These are phyloP conservation scores for Amphiprion ocellaris DNA, from an alignment of 2,113 vertebrate genomes.

Conservation along the genomic window DNA sequence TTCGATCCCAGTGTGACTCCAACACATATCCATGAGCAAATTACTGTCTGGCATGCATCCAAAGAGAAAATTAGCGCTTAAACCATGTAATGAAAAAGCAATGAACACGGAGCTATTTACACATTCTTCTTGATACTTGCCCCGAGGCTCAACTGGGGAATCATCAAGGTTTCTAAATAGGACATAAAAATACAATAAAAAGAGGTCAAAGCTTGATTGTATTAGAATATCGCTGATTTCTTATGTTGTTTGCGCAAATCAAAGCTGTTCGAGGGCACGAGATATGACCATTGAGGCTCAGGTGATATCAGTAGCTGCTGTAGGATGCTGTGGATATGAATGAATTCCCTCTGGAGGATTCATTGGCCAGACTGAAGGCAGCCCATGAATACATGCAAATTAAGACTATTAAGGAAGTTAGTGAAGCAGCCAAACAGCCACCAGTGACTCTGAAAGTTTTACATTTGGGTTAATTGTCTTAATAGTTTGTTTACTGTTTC, in stretches of 20 bases:
- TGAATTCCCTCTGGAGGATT: neutral
- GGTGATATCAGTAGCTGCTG: neutral
- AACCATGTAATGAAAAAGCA: neutral
- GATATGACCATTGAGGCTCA: neutral
- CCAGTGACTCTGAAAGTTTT: neutral
- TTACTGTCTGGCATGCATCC: neutral
- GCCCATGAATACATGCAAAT: neutral
- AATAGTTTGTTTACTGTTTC: slow-evolving; percentile 11
- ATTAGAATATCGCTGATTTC: neutral
- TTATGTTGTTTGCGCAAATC: neutral
- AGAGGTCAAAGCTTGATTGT: neutral
- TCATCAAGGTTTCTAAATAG: neutral
- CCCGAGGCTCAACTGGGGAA: neutral
- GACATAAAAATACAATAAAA: neutral
- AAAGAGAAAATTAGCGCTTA: slow-evolving; percentile 15
- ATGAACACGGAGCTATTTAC: neutral
- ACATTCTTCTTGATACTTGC: neutral
- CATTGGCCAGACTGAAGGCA: neutral
- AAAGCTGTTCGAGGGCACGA: neutral
- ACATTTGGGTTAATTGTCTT: neutral
- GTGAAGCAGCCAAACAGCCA: slow-evolving; percentile 2
- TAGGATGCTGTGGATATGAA: slow-evolving; percentile 6
- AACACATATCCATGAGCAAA: slow-evolving; percentile 23
- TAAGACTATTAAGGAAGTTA: neutral
- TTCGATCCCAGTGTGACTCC: slow-evolving; percentile 5